A percentile compares a stretch with the other conserved stretches of the same genome.
Conservation (phyloP, 1,140 invertebrate species). For the Drosophila nikananu region DNA sequence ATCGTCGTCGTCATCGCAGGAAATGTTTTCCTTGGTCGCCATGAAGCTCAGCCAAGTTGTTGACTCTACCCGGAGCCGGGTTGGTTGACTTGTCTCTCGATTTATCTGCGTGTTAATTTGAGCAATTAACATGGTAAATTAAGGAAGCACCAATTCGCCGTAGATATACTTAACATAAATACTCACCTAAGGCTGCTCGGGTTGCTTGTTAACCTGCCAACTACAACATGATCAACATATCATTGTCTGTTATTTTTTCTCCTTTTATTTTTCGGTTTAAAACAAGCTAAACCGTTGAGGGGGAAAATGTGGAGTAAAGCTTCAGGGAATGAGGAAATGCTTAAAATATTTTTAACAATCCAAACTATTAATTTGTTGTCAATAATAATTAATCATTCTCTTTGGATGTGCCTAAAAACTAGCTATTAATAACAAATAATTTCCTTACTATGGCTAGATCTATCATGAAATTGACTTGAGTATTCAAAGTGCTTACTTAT, state of each 20-base stretch:
- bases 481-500: no score
- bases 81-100: conserved; percentile 55
- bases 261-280: conserved; percentile 21
- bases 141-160: conserved; percentile 64
- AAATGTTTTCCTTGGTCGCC: conserved; percentile 43
- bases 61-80: conserved; percentile 11
- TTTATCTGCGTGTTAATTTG: conserved; percentile 75
- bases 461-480: background rate
- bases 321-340: conserved; percentile 30
- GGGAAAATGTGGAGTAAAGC: conserved; percentile 11
- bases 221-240: conserved; percentile 57
- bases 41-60: conserved; percentile 54
- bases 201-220: conserved; percentile 57
- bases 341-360: conserved; percentile 1
- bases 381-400: conserved; percentile 32
- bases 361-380: conserved; percentile 17
- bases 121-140: conserved; percentile 67
- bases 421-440: conserved; percentile 8
- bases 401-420: background rate
- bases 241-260: conserved; percentile 38
- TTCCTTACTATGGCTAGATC: background rate
- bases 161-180: conserved; percentile 54
- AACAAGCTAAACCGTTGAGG: conserved; percentile 12
- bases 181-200: conserved; percentile 43
- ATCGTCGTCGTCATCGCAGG: conserved; percentile 29